These are phyloP conservation scores for Mythimna loreyi DNA, from an alignment of 2,888 invertebrate species.

Conservation along the genomic window DNA sequence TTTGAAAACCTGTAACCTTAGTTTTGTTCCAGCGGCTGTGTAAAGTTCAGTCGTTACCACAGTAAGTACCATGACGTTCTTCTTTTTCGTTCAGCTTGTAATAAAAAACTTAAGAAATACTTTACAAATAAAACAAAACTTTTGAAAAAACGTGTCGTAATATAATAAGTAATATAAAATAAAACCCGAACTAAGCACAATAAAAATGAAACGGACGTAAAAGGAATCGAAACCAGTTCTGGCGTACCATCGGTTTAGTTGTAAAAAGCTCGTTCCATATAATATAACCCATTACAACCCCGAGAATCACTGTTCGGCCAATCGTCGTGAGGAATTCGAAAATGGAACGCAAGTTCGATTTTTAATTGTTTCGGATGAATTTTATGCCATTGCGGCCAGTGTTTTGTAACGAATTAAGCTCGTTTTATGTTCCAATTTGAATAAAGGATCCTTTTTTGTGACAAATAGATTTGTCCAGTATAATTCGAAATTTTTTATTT, in stretches of 20 bases:
- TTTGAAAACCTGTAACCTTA: constrained; percentile 68
- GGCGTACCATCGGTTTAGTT: constrained; percentile 86
- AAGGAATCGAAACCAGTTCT: constrained; percentile 87
- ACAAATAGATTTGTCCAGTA: constrained; percentile 2
- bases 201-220: constrained; percentile 85
- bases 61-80: constrained; percentile 50
- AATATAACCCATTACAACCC: constrained; percentile 90
- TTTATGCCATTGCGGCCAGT: constrained; percentile 75
- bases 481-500: too few relatives aligned
- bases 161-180: constrained; percentile 85
- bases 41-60: constrained; percentile 57
- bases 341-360: constrained; percentile 86
- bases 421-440: constrained; percentile 74
- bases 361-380: constrained; percentile 87
- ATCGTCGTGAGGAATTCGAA: constrained; percentile 83
- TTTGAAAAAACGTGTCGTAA: constrained; percentile 80
- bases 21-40: constrained; percentile 55
- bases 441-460: constrained; percentile 54
- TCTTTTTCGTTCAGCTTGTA: constrained; percentile 45
- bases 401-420: constrained; percentile 75
- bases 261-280: constrained; percentile 89
- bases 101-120: constrained; percentile 59
- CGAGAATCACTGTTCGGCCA: constrained; percentile 86
- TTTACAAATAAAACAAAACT: constrained; percentile 69
- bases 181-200: constrained; percentile 84